Conservation (phyloP, 1,140 invertebrate species). For the Venturia canescens region DNA sequence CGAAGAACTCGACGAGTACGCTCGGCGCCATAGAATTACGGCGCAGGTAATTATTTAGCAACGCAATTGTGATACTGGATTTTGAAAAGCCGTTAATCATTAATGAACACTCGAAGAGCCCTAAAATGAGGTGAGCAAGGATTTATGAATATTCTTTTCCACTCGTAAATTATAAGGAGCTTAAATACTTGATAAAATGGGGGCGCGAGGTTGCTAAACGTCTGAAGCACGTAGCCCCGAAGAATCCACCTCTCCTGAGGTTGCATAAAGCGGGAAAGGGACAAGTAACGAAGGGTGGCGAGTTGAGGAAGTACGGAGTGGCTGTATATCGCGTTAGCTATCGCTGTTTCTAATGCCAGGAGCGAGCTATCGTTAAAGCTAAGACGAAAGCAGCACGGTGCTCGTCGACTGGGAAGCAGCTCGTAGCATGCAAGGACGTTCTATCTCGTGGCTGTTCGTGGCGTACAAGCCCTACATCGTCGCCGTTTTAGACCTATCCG, state of each 20-base stretch:
- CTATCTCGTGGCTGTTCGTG: constrained; percentile 1
- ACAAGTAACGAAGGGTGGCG: constrained; percentile 7
- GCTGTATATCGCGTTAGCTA: background rate
- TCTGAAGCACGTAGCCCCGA: background rate
- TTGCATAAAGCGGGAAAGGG: background rate
- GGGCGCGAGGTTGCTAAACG: background rate
- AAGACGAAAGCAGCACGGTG: background rate
- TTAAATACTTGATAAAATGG: background rate
- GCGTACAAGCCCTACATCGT: background rate
- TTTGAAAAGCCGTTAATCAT: too few species aligned
- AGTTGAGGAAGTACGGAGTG: constrained; percentile 29
- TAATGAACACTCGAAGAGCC: too few species aligned
- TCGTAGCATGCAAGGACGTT: constrained; percentile 8
- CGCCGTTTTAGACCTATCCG: background rate
- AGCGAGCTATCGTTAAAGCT: background rate
- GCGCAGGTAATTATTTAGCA: too few species aligned
- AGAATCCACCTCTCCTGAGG: background rate
- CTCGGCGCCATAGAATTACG: too few species aligned
- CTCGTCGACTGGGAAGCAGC: background rate
- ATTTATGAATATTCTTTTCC: too few species aligned
- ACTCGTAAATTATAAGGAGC: background rate
- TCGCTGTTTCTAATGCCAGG: constrained; percentile 27
- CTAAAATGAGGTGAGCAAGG: too few species aligned
- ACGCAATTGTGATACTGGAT: too few species aligned
- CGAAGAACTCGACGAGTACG: too few species aligned